Base-by-base conservation (phyloP, 1,140 invertebrate species). In the Macrobrachium nipponense region DNA sequence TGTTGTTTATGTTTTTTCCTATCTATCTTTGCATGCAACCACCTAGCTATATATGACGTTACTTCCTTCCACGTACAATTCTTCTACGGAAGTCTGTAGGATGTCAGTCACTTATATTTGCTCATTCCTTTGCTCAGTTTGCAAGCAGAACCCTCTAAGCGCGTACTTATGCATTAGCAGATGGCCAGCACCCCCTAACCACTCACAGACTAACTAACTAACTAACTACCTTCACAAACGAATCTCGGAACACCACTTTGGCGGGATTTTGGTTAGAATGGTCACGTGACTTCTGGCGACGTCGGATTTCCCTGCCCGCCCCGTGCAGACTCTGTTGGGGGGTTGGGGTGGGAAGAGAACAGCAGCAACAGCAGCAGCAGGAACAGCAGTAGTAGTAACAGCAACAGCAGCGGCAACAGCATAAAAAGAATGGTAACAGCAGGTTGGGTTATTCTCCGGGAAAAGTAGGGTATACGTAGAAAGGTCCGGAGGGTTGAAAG, bases 241-340 rank as follows among this genome's bases (percentile, higher is more conserved):
- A 81, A 23, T 68, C 20, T n/a, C 80, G 80, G 66, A 72, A 81
- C 44, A 81, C 15, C 17, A 81, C 80, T 20, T 64, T 59, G 15
- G 2, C 23, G 0, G 66, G 80, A 10, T 43, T 68, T 66, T 15
- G 14, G 80, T 81, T 72, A 81, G 80, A 72, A 11, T 70, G 66
- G n/a, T 44, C 80, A 36, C 64, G 80, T 18, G 66, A 59, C 80
- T 72, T 81, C 64, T 81, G 43, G 58, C 61, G 80, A 11, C 43
- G 44, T n/a, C 36, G 44, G 4, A 70, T 23, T 51, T 20, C n/a
- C n/a, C 80, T 68, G 44, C 66, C 68, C 44, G 80, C 58, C 27
- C 80, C 66, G 80, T 81, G 66, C 80, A 81, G 44, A 70, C 80
- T 81, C 80, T 81, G 80, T 17, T n/a, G 80, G 80, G 66, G 3